phyloP scores from a whole-genome alignment of 2,888 invertebrate species.

The Diadromus collaris region DNA sequence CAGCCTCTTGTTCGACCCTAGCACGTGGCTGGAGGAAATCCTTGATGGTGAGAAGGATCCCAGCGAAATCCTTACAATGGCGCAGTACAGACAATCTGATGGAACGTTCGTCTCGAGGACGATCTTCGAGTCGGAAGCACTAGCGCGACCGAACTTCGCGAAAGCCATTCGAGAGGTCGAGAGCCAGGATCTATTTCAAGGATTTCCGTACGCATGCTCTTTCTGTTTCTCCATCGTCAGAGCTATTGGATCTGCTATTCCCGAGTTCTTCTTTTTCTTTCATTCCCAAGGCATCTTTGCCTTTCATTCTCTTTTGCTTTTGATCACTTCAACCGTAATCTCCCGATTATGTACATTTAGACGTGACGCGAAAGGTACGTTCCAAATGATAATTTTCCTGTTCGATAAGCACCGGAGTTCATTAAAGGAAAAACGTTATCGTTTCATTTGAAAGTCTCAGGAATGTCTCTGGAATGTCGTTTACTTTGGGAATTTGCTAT shows the following conservation, averaged over 20 bases:
- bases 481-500: conserved; percentile 6
- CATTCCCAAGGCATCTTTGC: background rate
- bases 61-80: conserved; percentile 1
- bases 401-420: background rate
- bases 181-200: background rate
- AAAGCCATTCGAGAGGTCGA: background rate
- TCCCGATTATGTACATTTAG: conserved; percentile 19
- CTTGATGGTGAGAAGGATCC: background rate
- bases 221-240: background rate
- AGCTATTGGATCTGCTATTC: conserved; percentile 3
- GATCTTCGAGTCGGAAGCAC: conserved; percentile 1
- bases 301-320: background rate
- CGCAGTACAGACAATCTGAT: background rate
- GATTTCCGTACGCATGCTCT: background rate
- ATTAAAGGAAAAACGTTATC: conserved; percentile 33
- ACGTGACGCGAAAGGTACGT: background rate
- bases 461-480: conserved; percentile 15
- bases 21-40: background rate
- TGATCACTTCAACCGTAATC: conserved; percentile 14
- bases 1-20: background rate
- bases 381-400: conserved; percentile 19
- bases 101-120: conserved; percentile 1
- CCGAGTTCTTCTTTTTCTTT: background rate
- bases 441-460: conserved; percentile 35
- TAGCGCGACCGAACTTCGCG: background rate